Evolutionary conservation across 2,888 invertebrate species (phyloP).

Genomic region (Tetanocera ferruginea): DNA sequence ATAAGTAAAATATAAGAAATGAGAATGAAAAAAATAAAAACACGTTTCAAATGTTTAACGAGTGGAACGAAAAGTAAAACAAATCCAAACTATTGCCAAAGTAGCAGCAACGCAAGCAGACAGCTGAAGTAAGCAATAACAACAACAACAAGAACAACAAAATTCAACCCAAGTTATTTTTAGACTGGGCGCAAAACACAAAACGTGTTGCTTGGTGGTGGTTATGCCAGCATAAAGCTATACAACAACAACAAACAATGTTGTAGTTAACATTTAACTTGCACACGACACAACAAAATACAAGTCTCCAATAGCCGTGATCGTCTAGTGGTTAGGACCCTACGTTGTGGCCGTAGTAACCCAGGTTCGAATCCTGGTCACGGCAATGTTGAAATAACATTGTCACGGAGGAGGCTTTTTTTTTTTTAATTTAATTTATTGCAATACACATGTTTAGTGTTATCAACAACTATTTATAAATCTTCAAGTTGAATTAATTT

Average conservation of each 20-base stretch:
- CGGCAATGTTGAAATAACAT: conserved; percentile 57
- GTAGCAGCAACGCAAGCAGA: background rate
- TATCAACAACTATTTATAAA: no score
- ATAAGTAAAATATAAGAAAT: background rate
- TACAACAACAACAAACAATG: background rate
- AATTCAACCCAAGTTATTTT: background rate
- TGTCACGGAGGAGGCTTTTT: conserved; percentile 56
- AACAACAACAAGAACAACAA: background rate
- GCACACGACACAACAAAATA: accelerated
- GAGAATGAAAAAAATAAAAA: background rate
- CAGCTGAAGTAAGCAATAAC: background rate
- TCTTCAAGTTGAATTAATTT: no score
- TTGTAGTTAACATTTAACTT: background rate
- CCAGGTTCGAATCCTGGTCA: conserved; percentile 70
- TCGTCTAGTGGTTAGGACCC: conserved; percentile 70
- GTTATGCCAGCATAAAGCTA: background rate
- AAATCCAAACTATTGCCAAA: background rate
- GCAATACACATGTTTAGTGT: no score
- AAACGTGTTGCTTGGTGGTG: background rate
- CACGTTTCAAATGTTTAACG: background rate
- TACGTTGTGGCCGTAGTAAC: conserved; percentile 70
- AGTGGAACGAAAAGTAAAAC: background rate
- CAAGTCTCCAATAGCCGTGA: conserved; percentile 61
- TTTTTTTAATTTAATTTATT: conserved; percentile 17
- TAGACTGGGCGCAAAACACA: background rate